These are phyloP conservation scores for Maniola hyperantus DNA, from an alignment of 2,888 invertebrate species.

Conservation along the genomic window DNA sequence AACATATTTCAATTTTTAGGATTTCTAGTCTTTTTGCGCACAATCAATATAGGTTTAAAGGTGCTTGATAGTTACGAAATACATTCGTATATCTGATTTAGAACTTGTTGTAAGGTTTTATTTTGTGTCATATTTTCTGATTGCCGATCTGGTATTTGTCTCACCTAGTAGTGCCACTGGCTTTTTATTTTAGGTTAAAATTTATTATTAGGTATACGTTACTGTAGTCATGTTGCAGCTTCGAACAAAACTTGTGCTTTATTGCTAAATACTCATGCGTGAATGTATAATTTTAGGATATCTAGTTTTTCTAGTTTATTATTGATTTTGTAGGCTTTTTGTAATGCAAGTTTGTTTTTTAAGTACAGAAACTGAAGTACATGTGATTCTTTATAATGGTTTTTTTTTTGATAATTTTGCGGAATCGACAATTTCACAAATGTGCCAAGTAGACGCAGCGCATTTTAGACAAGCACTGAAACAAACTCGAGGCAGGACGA, in stretches of 20 bases:
- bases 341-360: slow-evolving; percentile 70
- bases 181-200: slow-evolving; percentile 62
- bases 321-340: slow-evolving; percentile 53
- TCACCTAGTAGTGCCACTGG: slow-evolving; percentile 77
- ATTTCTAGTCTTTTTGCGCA: slow-evolving; percentile 79
- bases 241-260: slow-evolving; percentile 80
- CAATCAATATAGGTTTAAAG: slow-evolving; percentile 69
- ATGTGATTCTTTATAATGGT: slow-evolving; percentile 76
- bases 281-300: slow-evolving; percentile 74
- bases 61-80: slow-evolving; percentile 72
- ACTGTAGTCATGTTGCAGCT: slow-evolving; percentile 79
- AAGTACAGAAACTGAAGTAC: slow-evolving; percentile 79
- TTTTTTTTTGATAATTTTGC: slow-evolving; percentile 60
- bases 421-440: slow-evolving; percentile 59
- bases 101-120: slow-evolving; percentile 62
- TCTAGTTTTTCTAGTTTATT: slow-evolving; percentile 57
- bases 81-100: slow-evolving; percentile 58
- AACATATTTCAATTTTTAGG: slow-evolving; percentile 51
- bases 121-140: slow-evolving; percentile 77
- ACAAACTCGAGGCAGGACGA: slow-evolving; percentile 19
- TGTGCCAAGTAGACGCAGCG: slow-evolving; percentile 52
- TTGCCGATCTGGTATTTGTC: slow-evolving; percentile 59
- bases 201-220: slow-evolving; percentile 54
- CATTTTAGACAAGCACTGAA: slow-evolving; percentile 47
- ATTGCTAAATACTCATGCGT: slow-evolving; percentile 82